Base-by-base conservation (phyloP, 2,888 invertebrate species). In the Tipula unca region DNA sequence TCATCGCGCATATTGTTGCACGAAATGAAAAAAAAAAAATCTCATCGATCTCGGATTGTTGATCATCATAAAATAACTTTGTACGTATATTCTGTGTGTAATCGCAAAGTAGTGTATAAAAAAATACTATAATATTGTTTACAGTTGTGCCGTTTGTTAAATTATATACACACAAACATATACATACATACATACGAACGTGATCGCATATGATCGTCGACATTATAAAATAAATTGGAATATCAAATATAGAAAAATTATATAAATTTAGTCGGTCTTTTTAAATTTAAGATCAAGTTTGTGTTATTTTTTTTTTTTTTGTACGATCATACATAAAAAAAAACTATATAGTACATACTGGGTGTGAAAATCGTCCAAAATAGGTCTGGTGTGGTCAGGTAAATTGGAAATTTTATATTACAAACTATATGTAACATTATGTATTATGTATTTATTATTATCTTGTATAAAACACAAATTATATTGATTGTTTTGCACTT, bases 331-430 rank as follows among this genome's bases (percentile, higher is more conserved):
- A 48, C 48, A 48, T 17, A 8, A 32, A 1, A 1, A 32, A 32
- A 39, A 10, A 39, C 10, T 39, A 0, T 39, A 6, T 69, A 10
- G 8, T 13, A 13, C 10, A 13, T 13, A 69, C 10, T 69, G 69
- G 69, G 69, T 69, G 69, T 69, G 25, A 20, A 69, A 69, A 69
- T 1, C 69, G 25, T 69, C 25, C 69, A 69, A 69, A 69, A 69
- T 69, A 69, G 69, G 69, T 69, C 25, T 69, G 69, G 69, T 69
- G 69, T 69, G 69, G 69, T 69, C 69, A 69, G 69, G 69, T 69
- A 69, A 69, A 69, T 69, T 69, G 69, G 25, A 69, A 25, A 25
- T 69, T 69, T 69, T 69, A 25, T 69, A 69, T 69, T 69, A 69
- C n/a, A 48, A 48, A n/a, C 17, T 48, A 48, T n/a, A n/a, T 17